Evolutionary conservation across 37 sponge, comb jelly and placozoan genomes (phyloP), one percentile per base, ranked within the genome.

Genomic region (Hexactinellida sp.): DNA sequence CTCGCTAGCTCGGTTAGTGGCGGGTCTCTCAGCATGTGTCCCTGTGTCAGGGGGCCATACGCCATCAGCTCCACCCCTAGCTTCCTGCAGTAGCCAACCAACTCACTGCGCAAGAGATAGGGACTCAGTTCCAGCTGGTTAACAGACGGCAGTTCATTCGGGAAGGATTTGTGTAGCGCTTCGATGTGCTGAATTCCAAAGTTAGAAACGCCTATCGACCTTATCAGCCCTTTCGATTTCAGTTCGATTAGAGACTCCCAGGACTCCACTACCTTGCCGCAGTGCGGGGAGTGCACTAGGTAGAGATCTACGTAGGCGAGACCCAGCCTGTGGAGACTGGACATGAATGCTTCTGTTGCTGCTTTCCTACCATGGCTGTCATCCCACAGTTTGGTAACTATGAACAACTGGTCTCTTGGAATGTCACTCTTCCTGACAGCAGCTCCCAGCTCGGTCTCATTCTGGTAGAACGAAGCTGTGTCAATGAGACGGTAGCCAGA

Each of bases 111-210:
- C 23, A 90, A 55, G 30, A 91, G 86, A 63, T 87, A 93, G 0
- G 94, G 94, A 38, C 71, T 89, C 10, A 93, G 32, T 85, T 93
- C 94, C 38, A 93, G 85, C 85, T 93, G 94, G 54, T 93, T 93
- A 54, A 91, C 94, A 90, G 86, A 63, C 38, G 94, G 94, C 0
- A 91, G 83, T 28, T 88, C 30, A 37, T 89, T 82, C 23, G 94
- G 94, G 37, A 90, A 54, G 23, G 92, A 91, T 52, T 88, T 85
- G 84, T 89, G 87, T 82, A 93, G 89, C 30, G 86, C 89, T 54
- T 85, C 63, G 85, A 93, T 35, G 85, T 93, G 94, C 36, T 90
- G 90, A 0, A 86, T 52, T 83, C 91, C 91, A 82, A 93, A 93
- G 76, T 91, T 93, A 0, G 94, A 87, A 51, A 93, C 94, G 41